Base-by-base conservation (phyloP, 2,797 vertebrate species). In the Clarias pachynema region DNA sequence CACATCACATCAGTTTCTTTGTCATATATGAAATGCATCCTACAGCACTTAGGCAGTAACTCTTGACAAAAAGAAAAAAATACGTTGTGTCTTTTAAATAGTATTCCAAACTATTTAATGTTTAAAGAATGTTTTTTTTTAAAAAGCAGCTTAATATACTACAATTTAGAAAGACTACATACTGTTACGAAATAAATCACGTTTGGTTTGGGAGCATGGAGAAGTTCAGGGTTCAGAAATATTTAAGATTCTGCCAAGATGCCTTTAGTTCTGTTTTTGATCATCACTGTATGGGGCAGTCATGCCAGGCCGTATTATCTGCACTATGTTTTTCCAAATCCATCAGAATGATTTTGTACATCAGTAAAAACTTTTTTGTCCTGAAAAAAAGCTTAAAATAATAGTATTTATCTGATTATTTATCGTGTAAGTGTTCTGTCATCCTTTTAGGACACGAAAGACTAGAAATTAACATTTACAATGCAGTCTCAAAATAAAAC, bases 241-340 rank as follows among this genome's bases (percentile, higher is more conserved):
- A 90, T 87, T 87, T 87, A 8, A n/a, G 29, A 63, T 86, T 84
- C 87, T 88, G 87, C 89, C 89, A 89, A 87, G 79, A 89, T 44
- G 83, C 74, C 82, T 83, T 37, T 49, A 16, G 79, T 87, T 88
- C 89, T 89, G 89, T 88, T 89, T 88, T 89, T 87, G 84, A 89
- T 89, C 87, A 88, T 84, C 86, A 85, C 89, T 79, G 87, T 87
- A 85, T 63, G 37, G 69, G 81, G 68, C 83, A 87, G 84, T 84
- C 73, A 77, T 84, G 84, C 87, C 89, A 89, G 86, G 86, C 87
- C 66, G 44, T 77, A 86, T 88, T 85, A 89, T 86, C 82, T 78
- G 65, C 79, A 85, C 79, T 87, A 84, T 44, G 89, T 79, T 82
- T 86, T 49, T 83, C 84, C 75, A 40, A 83, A 85, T 69, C n/a